A percentile compares a stretch with the other conserved stretches of the same genome.
Conservation (phyloP, 2,888 invertebrate genomes). For the Crematogaster levior region DNA sequence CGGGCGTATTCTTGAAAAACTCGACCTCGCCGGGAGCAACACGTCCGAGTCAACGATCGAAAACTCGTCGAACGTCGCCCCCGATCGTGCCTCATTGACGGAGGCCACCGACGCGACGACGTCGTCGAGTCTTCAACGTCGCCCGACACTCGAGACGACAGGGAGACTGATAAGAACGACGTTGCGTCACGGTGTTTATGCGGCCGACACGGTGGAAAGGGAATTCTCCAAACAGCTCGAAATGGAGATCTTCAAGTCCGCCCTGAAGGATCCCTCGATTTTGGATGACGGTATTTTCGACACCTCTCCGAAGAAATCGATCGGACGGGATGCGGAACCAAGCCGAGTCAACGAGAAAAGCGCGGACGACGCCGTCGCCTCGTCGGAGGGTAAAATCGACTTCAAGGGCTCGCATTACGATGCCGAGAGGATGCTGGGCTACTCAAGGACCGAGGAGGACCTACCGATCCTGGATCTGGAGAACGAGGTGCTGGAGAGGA, state of each 20-base stretch:
- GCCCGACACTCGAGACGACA: constrained; percentile 56
- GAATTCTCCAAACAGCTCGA: constrained; percentile 80
- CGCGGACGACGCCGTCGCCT: not conserved
- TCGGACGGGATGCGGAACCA: not conserved
- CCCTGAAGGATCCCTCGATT: constrained; percentile 64
- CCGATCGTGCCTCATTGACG: not conserved
- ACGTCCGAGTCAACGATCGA: constrained; percentile 13
- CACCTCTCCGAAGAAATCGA: constrained; percentile 45
- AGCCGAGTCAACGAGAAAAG: not conserved
- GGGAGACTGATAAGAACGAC: constrained; percentile 53
- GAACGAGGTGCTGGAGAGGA: constrained; percentile 80
- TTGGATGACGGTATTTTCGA: constrained; percentile 69
- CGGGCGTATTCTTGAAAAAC: constrained; percentile 39
- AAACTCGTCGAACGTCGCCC: constrained; percentile 21
- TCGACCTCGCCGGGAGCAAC: constrained; percentile 17
- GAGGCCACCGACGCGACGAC: constrained; percentile 24
- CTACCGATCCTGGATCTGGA: constrained; percentile 81
- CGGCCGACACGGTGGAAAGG: constrained; percentile 76
- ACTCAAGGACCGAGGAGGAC: constrained; percentile 79
- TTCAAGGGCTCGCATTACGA: constrained; percentile 72
- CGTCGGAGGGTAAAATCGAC: constrained; percentile 14
- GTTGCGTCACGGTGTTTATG: constrained; percentile 53
- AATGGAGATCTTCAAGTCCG: constrained; percentile 76
- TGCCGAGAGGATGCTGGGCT: constrained; percentile 80
- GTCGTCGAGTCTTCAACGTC: constrained; percentile 55